Conservation (phyloP, 2,888 invertebrate genomes). For the Hylaea fasciaria region DNA sequence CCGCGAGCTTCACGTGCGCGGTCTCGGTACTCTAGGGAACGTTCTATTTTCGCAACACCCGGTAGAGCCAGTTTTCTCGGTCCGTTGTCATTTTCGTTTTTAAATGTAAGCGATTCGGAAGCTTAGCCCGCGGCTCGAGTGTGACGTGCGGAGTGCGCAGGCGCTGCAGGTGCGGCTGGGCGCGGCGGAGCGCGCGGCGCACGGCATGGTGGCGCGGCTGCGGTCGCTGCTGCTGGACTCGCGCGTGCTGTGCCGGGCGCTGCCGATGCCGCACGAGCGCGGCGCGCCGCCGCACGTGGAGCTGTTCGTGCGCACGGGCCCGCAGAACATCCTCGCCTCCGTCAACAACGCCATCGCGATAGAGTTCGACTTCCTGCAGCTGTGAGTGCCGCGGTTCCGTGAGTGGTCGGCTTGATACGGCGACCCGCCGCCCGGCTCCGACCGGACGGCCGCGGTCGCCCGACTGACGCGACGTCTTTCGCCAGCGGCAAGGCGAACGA, state of each 20-base stretch:
- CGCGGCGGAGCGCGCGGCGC: slow-evolving; percentile 81
- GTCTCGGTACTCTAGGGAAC: too few species aligned
- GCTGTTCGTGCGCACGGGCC: slow-evolving; percentile 88
- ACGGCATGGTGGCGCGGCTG: slow-evolving; percentile 82
- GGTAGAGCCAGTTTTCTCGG: too few species aligned
- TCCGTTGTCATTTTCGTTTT: neutral
- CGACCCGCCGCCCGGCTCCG: neutral
- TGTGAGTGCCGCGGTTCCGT: slow-evolving; percentile 52
- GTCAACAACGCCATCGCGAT: slow-evolving; percentile 89
- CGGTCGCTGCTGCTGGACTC: slow-evolving; percentile 84
- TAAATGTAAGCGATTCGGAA: neutral
- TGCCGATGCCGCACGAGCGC: slow-evolving; percentile 48
- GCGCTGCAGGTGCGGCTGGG: slow-evolving; percentile 85
- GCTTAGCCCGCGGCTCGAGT: too few species aligned
- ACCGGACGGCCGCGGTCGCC: neutral
- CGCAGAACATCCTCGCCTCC: slow-evolving; percentile 86
- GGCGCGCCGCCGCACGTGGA: slow-evolving; percentile 84
- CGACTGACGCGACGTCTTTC: neutral
- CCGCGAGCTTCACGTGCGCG: too few species aligned
- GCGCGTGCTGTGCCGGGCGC: slow-evolving; percentile 75
- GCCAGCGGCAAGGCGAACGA: slow-evolving; percentile 67
- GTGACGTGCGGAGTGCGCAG: slow-evolving; percentile 51
- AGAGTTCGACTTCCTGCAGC: slow-evolving; percentile 84
- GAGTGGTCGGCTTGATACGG: too few species aligned
- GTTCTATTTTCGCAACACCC: neutral